Evolutionary conservation across 1,140 invertebrate genomes (phyloP).

Genomic region (Proales similis): DNA sequence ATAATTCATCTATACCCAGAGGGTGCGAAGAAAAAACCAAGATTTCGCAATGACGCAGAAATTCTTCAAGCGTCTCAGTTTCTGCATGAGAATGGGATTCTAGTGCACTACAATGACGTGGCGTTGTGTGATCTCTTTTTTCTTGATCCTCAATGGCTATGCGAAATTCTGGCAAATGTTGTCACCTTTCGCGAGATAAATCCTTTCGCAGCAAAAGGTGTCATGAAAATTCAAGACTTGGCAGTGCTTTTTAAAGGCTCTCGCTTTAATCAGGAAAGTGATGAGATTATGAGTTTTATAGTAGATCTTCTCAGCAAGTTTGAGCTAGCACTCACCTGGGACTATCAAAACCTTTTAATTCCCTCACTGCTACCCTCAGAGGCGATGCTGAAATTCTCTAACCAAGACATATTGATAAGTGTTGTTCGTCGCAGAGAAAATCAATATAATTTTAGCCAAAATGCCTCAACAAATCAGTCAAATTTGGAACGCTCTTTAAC

Average conservation of each 20-base stretch:
- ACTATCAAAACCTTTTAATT: conserved; percentile 77
- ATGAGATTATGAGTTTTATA: conserved; percentile 47
- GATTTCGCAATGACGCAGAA: conserved; percentile 78
- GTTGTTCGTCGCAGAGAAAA: conserved; percentile 17
- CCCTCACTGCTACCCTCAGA: conserved; percentile 82
- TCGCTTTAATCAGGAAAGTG: conserved; percentile 41
- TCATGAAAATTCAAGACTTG: conserved; percentile 90
- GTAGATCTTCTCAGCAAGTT: conserved; percentile 66
- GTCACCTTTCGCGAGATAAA: conserved; percentile 92
- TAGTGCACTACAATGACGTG: conserved; percentile 95
- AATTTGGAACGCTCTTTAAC: neutral
- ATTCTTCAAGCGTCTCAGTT: conserved; percentile 89
- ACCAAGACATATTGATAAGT: conserved; percentile 26
- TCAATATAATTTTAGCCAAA: conserved; percentile 27
- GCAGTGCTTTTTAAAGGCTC: conserved; percentile 76
- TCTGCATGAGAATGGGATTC: conserved; percentile 92
- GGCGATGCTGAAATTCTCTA: conserved; percentile 52
- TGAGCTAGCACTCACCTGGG: conserved; percentile 94
- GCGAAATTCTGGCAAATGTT: conserved; percentile 90
- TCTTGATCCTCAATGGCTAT: conserved; percentile 94
- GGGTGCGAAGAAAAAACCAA: conserved; percentile 38
- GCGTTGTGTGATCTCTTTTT: conserved; percentile 88
- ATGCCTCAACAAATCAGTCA: neutral
- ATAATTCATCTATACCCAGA: conserved; percentile 44
- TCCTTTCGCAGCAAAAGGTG: conserved; percentile 78